Base-by-base conservation (phyloP, 1,140 invertebrate species). In the Ladona fulva region DNA sequence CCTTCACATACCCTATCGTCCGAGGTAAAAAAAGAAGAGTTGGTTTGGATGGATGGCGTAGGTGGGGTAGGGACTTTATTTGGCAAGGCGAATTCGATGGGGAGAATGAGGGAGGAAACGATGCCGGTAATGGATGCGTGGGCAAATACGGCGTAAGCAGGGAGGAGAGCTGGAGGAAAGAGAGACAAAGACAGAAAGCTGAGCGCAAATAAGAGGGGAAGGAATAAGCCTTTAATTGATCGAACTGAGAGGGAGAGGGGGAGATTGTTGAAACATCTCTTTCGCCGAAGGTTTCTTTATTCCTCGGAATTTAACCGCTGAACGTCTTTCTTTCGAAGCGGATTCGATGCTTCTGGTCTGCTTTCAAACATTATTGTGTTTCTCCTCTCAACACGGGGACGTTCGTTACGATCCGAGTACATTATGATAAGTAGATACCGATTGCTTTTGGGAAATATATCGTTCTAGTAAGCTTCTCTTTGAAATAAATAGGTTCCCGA, bases 191-290 rank as follows among this genome's bases (percentile, higher is more conserved):
- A 19, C 44, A 19, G 44, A 52, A 52, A 52, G 44, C 44, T 6
- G 14, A 19, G 14, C 52, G 52, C 12, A 66, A 66, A 66, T 66
- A 22, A 66, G 52, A 66, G 52, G 52, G 52, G 52, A 66, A 66
- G 52, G 52, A 66, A 22, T 37, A 37, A 66, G 52, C 52, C 52
- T 66, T 66, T 66, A 66, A 66, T 66, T 66, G 52, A 66, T 66
- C 52, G 52, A 52, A 19, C 44, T 19, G 44, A 22, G n/a, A 66
- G 14, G 3, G 14, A 22, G 52, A 12, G 5, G 52, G 52, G 52
- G n/a, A 12, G n/a, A 22, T 16, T 66, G 52, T 66, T 66, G 29
- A 37, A 37, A 37, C 29, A 37, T 37, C 29, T 37, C 29, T 37
- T 37, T 37, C 29, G 8, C 29, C 29, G 29, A 37, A 37, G n/a